Base-by-base conservation (phyloP, 2,888 invertebrate genomes). In the Drosophila nr. fundita region DNA sequence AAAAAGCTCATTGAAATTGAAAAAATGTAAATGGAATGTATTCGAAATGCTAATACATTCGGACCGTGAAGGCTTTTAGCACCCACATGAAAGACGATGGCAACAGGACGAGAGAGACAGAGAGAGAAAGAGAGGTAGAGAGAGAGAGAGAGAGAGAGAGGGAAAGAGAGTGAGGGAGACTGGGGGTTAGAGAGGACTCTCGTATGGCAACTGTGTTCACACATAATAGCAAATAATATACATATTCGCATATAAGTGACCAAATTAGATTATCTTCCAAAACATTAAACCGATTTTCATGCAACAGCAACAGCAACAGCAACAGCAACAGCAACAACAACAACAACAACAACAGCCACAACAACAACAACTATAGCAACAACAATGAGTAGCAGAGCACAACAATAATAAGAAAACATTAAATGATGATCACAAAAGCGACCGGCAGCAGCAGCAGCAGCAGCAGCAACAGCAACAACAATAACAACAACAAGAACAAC, bases 201-300 rank as follows among this genome's bases (percentile, higher is more conserved):
- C 57, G 48, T 29, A 36, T 61, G 65, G 48, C 18, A 62, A 57
- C 58, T 58, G 73, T 67, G 67, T 62, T 70, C 85, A 78, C 86
- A 83, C 83, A 87, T 85, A 89, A 90, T 83, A 80, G 80, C 88
- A 83, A 91, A 87, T 89, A 82, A 90, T 90, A 89, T 89, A 90
- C 87, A 84, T 82, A 89, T 89, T 87, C 91, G 92, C 92, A 92
- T 92, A 92, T 91, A 92, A 92, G 92, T 92, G 92, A 92, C 92
- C 92, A 92, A 92, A 92, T 92, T 92, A 92, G 92, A 92, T 92
- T 92, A 92, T 91, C 92, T 92, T 92, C 91, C 92, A 80, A 83
- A 76, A 92, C 92, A 92, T 92, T 92, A 83, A 91, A 90, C 91
- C 84, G 84, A 90, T 91, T 92, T 87, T 83, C 76, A 59, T 71